phyloP scores from a whole-genome alignment of 1,140 invertebrate genomes.

The Diorhabda elongata region DNA sequence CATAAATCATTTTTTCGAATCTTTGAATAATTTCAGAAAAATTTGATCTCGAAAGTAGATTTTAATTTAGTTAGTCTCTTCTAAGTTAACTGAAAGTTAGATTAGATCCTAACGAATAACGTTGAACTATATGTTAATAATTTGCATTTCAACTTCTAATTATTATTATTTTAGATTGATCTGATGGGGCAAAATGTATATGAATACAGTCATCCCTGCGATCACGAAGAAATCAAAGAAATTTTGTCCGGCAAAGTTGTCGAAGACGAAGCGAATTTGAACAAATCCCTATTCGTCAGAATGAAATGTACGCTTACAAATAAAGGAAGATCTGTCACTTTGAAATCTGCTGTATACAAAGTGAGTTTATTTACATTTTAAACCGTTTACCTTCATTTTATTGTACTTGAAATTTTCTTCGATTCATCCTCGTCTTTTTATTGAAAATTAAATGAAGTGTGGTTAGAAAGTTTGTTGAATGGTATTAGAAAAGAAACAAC shows the following conservation, averaged over 20 bases:
- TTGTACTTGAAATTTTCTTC: too few relatives aligned
- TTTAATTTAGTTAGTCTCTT: too few relatives aligned
- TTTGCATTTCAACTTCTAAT: not conserved
- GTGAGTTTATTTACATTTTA: constrained; percentile 49
- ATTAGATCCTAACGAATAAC: too few relatives aligned
- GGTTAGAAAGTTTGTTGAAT: too few relatives aligned
- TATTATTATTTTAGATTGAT: constrained; percentile 69
- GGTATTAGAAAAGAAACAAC: too few relatives aligned
- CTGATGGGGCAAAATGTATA: constrained; percentile 90
- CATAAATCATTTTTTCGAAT: too few relatives aligned
- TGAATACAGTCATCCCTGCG: constrained; percentile 91
- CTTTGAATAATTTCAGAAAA: too few relatives aligned
- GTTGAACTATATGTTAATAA: too few relatives aligned
- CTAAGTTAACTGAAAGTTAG: too few relatives aligned
- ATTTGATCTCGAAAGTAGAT: too few relatives aligned
- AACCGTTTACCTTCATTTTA: not conserved
- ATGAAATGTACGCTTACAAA: constrained; percentile 88
- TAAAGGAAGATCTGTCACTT: constrained; percentile 86
- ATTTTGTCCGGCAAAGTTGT: constrained; percentile 61
- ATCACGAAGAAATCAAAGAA: constrained; percentile 87
- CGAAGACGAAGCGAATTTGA: constrained; percentile 37
- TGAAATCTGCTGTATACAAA: constrained; percentile 91
- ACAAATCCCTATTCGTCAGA: constrained; percentile 66
- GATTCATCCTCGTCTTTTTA: too few relatives aligned
- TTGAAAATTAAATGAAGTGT: too few relatives aligned